Evolutionary conservation across 2,113 vertebrate species (phyloP).

Genomic region (Bungarus multicinctus): DNA sequence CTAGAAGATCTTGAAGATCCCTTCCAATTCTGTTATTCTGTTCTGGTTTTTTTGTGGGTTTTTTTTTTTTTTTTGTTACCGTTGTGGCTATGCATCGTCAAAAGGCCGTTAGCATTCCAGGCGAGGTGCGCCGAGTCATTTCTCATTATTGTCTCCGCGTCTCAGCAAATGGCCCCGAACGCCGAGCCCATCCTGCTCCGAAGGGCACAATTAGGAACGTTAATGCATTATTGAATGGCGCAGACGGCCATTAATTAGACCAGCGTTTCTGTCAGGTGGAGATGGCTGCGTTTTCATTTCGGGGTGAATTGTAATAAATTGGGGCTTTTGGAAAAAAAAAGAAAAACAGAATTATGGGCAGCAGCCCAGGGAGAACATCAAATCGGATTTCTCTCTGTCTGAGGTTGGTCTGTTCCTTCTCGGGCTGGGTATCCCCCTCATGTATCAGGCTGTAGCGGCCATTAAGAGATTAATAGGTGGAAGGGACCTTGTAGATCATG

Average conservation of each 20-base stretch:
- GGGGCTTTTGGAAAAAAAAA: background rate
- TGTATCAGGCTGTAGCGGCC: rapidly evolving
- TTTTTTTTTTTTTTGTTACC: too few species aligned
- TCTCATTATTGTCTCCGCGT: conserved; percentile 4
- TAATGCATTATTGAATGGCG: conserved; percentile 15
- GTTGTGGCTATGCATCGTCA: background rate
- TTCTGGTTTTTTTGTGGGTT: too few species aligned
- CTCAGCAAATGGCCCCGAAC: conserved; percentile 10
- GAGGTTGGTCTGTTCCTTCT: background rate
- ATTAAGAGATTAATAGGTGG: too few species aligned
- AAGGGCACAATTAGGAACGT: conserved; percentile 18
- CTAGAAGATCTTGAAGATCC: too few species aligned
- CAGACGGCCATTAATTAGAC: conserved; percentile 17
- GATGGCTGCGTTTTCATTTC: background rate
- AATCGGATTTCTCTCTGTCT: background rate
- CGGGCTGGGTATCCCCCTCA: too few species aligned
- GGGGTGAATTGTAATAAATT: background rate
- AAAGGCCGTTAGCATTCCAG: conserved; percentile 1
- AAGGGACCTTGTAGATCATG: too few species aligned
- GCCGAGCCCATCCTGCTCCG: background rate
- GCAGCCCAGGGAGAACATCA: background rate
- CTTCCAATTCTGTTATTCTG: too few species aligned
- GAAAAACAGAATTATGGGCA: background rate
- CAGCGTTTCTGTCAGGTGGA: conserved; percentile 7
- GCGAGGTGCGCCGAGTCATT: background rate